A percentile compares a stretch with the other conserved stretches of the same genome.
phyloP scores from a whole-genome alignment of 2,888 invertebrate species.

The Orthosia cruda region DNA sequence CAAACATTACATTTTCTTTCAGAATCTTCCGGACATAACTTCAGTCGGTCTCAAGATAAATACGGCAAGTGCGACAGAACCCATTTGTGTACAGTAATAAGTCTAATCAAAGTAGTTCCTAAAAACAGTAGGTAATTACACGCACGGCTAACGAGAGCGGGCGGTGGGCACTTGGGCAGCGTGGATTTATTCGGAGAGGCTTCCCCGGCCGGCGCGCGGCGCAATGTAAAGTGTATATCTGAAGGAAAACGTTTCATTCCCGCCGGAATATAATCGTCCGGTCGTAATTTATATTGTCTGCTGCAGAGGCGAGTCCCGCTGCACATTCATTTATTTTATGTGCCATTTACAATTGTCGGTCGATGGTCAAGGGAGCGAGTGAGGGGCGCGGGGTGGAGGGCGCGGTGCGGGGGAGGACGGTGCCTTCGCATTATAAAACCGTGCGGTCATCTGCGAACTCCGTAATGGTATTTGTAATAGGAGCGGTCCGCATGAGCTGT shows the following conservation, averaged over 20 bases:
- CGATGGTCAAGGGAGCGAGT: slow-evolving; percentile 92
- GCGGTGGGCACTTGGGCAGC: slow-evolving; percentile 75
- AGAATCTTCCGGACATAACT: slow-evolving; percentile 19
- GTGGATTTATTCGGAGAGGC: slow-evolving; percentile 77
- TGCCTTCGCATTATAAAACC: slow-evolving; percentile 92
- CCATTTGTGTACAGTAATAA: slow-evolving; percentile 59
- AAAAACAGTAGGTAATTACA: slow-evolving; percentile 86
- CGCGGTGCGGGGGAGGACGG: slow-evolving; percentile 78
- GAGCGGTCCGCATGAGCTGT: slow-evolving; percentile 86
- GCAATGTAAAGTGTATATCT: slow-evolving; percentile 86
- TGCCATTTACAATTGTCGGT: slow-evolving; percentile 93
- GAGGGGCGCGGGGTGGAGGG: slow-evolving; percentile 77
- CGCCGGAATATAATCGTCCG: slow-evolving; percentile 92
- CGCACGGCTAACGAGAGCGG: slow-evolving; percentile 84
- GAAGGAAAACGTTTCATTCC: slow-evolving; percentile 91
- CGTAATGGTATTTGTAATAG: slow-evolving; percentile 91
- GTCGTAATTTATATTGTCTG: slow-evolving; percentile 92
- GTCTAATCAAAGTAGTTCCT: slow-evolving; percentile 81
- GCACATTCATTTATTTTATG: slow-evolving; percentile 93
- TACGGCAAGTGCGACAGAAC: slow-evolving; percentile 50
- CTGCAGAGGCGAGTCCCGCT: slow-evolving; percentile 92
- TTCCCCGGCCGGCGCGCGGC: slow-evolving; percentile 73
- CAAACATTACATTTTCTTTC: slow-evolving; percentile 1
- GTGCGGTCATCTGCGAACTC: slow-evolving; percentile 92
- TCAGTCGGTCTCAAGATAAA: slow-evolving; percentile 45